Percentiles rank a stretch among this genome's conserved stretches.
These are phyloP conservation scores for Troglohyphantes excavatus DNA, from an alignment of 2,888 invertebrate genomes.

Conservation along the genomic window DNA sequence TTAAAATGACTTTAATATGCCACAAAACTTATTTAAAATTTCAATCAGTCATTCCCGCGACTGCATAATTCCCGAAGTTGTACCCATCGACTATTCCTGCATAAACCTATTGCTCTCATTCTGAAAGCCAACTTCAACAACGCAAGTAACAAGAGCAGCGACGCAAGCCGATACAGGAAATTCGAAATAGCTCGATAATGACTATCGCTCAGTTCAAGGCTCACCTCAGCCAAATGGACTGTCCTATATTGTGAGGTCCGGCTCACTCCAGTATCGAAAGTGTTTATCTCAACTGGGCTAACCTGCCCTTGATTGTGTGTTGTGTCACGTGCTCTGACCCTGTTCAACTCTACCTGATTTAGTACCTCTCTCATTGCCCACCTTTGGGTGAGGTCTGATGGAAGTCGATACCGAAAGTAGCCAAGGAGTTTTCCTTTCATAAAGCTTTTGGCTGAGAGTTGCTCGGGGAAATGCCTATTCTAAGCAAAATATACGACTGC, in stretches of 20 bases:
- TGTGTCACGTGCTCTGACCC: background rate
- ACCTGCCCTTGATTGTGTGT: background rate
- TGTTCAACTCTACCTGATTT: background rate
- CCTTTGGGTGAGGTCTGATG: constrained; percentile 3
- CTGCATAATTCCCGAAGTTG: no score
- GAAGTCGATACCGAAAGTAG: background rate
- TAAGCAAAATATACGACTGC: no score
- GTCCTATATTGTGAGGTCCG: background rate
- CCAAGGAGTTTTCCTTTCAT: no score
- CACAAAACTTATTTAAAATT: no score
- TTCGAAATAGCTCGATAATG: constrained; percentile 9
- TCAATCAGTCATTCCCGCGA: no score
- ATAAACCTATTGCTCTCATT: no score
- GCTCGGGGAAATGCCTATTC: no score
- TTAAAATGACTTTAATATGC: no score
- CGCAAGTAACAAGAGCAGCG: no score
- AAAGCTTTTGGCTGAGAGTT: no score
- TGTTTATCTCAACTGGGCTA: background rate
- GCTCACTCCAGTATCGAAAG: background rate
- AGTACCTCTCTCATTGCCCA: background rate
- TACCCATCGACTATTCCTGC: no score
- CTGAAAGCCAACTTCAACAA: no score
- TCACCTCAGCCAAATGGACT: background rate
- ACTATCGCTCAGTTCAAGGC: background rate
- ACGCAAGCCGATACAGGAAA: background rate